A percentile compares a stretch with the other conserved stretches of the same genome.
phyloP scores from a whole-genome alignment of 2,888 invertebrate species.

The Pyrrhia umbra region DNA sequence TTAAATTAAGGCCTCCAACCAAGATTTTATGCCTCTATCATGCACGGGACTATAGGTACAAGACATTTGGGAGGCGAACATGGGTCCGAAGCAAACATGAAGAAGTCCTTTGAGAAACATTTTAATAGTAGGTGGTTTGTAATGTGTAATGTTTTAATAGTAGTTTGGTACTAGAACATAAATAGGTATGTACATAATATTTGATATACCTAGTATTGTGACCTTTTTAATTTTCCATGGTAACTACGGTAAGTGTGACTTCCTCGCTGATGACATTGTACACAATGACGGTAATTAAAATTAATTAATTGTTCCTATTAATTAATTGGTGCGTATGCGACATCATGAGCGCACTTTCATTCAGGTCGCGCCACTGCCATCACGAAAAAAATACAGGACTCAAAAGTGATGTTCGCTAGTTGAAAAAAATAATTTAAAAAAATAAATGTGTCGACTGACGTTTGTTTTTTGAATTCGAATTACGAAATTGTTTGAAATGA shows the following conservation, averaged over 20 bases:
- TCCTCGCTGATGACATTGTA: slow-evolving; percentile 70
- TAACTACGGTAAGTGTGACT: slow-evolving; percentile 60
- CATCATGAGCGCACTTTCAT: slow-evolving; percentile 57
- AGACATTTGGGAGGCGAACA: no score
- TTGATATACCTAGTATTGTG: slow-evolving; percentile 50
- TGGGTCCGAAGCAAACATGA: no score
- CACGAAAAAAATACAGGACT: slow-evolving; percentile 48
- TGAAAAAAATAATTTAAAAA: slow-evolving; percentile 19
- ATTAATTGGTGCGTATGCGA: slow-evolving; percentile 40
- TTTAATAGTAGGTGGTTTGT: no score
- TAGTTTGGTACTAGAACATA: no score
- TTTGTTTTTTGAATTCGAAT: slow-evolving; percentile 34
- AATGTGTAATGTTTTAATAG: no score
- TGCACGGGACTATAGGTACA: no score
- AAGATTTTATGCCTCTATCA: no score
- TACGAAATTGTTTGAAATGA: slow-evolving; percentile 69
- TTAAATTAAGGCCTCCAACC: no score
- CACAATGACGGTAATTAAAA: slow-evolving; percentile 61
- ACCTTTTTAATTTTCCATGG: slow-evolving; percentile 70
- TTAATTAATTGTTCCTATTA: slow-evolving; percentile 66
- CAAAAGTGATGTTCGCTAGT: slow-evolving; percentile 12
- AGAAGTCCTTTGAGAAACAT: no score
- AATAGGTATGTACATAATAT: slow-evolving; percentile 12
- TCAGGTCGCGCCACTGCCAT: slow-evolving; percentile 33
- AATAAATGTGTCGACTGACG: slow-evolving; percentile 5